These are phyloP conservation scores for Leuciscus waleckii DNA, from an alignment of 2,797 vertebrate genomes.

Conservation along the genomic window DNA sequence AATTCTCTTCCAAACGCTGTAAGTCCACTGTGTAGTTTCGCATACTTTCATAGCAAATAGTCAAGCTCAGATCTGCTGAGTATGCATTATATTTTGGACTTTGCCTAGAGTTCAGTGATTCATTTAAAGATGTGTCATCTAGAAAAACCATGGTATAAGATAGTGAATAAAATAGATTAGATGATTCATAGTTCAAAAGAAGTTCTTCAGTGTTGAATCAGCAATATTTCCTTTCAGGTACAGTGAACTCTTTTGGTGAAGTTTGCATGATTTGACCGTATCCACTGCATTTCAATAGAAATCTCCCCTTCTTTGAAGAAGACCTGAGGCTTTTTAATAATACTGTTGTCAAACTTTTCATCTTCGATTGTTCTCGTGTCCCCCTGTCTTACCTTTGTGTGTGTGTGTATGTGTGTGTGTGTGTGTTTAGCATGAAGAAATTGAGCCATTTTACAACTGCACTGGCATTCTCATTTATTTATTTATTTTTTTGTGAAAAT, in stretches of 20 bases:
- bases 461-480: not conserved
- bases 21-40: not conserved
- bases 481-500: not conserved
- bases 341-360: not conserved
- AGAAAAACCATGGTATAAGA: not conserved
- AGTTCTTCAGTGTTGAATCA: not conserved
- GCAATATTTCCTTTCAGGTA: not conserved
- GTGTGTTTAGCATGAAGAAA: no score
- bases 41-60: not conserved
- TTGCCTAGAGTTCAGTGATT: not conserved
- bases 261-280: not conserved
- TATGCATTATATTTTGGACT: constrained; percentile 10
- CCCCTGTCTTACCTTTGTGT: not conserved
- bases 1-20: constrained; percentile 18
- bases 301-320: not conserved
- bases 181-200: not conserved
- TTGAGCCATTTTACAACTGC: not conserved
- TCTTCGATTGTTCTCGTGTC: not conserved
- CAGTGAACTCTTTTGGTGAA: not conserved
- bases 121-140: not conserved
- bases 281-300: not conserved
- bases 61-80: not conserved
- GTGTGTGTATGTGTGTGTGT: no score
- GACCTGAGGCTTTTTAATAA: not conserved
- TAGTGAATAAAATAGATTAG: not conserved